phyloP scores from a whole-genome alignment of 1,140 invertebrate genomes.

The Drosophila punjabiensis region DNA sequence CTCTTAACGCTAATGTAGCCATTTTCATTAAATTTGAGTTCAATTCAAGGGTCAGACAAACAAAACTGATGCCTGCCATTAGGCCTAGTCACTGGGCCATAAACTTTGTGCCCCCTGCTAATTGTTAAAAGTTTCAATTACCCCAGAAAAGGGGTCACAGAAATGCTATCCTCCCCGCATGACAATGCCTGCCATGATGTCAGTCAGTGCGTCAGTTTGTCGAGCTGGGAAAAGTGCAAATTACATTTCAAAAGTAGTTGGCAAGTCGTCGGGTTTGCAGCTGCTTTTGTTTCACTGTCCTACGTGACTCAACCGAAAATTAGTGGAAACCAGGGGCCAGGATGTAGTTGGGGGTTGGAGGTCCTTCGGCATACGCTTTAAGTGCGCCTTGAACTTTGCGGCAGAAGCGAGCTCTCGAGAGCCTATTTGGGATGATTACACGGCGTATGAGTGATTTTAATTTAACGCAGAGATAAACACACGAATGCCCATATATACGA shows the following conservation, averaged over 20 bases:
- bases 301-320: constrained; percentile 73
- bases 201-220: constrained; percentile 47
- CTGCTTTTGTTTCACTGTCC: constrained; percentile 40
- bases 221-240: constrained; percentile 53
- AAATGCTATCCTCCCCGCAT: constrained; percentile 7
- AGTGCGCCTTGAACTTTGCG: constrained; percentile 68
- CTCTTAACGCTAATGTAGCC: constrained; percentile 23
- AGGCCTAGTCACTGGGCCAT: constrained; percentile 23
- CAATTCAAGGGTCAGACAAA: constrained; percentile 42
- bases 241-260: constrained; percentile 67
- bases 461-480: constrained; percentile 60
- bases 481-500: constrained; percentile 39
- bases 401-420: constrained; percentile 24
- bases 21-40: constrained; percentile 54
- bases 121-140: constrained; percentile 75
- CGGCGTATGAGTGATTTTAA: constrained; percentile 77
- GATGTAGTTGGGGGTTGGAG: constrained; percentile 7
- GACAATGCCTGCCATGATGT: constrained; percentile 32
- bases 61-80: constrained; percentile 54
- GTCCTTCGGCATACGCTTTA: constrained; percentile 15
- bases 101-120: constrained; percentile 35
- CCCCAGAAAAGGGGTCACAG: constrained; percentile 32
- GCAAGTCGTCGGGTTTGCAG: constrained; percentile 58
- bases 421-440: constrained; percentile 55
- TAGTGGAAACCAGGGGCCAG: neutral